Evolutionary conservation across 2,113 vertebrate genomes (phyloP).

Genomic region (Coptodon bakossiorum): DNA sequence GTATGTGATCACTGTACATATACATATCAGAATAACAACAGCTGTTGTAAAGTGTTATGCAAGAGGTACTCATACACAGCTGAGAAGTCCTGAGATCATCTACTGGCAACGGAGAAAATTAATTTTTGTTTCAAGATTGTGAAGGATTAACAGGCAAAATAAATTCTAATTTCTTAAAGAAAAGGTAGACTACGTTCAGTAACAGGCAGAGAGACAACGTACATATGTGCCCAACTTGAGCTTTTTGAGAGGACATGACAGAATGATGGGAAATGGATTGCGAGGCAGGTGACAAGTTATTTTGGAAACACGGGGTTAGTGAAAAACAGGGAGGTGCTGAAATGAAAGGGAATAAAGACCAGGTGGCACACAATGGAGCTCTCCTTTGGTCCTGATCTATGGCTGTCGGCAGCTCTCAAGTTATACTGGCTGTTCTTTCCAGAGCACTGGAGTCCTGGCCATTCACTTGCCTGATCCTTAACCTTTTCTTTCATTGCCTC

Average conservation of each 20-base stretch:
- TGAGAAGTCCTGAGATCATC: neutral
- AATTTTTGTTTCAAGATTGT: too few relatives aligned
- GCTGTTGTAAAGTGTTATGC: neutral
- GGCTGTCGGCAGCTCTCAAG: neutral
- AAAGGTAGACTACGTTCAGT: neutral
- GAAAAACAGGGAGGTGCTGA: neutral
- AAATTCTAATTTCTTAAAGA: neutral
- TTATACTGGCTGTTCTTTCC: neutral
- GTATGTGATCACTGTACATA: neutral
- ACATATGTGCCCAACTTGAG: neutral
- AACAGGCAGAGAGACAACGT: neutral
- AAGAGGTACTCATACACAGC: neutral
- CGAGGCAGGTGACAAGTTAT: neutral
- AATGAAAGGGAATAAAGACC: neutral
- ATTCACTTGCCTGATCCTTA: neutral
- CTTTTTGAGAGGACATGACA: neutral
- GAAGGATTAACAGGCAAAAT: neutral
- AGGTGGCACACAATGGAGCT: neutral
- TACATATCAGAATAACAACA: neutral
- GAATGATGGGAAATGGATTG: neutral
- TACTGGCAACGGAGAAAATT: neutral
- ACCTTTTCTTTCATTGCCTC: neutral
- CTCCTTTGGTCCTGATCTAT: neutral
- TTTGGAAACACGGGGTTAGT: neutral
- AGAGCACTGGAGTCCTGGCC: neutral